Evolutionary conservation across 1,140 invertebrate genomes (phyloP).

Genomic region (Cherax quadricarinatus): DNA sequence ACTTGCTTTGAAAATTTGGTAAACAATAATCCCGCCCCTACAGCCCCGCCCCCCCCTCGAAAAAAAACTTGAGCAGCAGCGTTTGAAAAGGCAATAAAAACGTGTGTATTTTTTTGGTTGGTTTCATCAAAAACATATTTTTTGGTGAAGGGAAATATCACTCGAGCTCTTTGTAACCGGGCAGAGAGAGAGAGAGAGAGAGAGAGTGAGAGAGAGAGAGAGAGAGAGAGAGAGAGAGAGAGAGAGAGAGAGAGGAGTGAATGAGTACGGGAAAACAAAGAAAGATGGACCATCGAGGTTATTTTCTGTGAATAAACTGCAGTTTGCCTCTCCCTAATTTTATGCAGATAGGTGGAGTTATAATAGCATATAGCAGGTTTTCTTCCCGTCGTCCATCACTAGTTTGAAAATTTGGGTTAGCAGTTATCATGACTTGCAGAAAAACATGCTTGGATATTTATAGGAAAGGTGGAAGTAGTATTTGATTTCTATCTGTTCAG

Average conservation of each 20-base stretch:
- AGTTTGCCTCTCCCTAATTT: too few species aligned
- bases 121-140: constrained; percentile 13
- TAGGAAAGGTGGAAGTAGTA: too few species aligned
- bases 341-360: too few species aligned
- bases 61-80: not conserved
- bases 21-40: too few species aligned
- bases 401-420: too few species aligned
- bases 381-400: too few species aligned
- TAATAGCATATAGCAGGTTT: too few species aligned
- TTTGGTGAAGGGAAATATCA: constrained; percentile 1
- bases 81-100: constrained; percentile 16
- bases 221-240: not conserved
- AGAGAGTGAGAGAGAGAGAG: not conserved
- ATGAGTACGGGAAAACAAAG: not conserved
- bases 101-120: constrained; percentile 9
- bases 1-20: too few species aligned
- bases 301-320: too few species aligned
- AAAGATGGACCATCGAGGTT: not conserved
- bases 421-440: too few species aligned
- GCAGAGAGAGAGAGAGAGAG: not conserved
- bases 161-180: not conserved
- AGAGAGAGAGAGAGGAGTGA: not conserved
- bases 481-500: too few species aligned
- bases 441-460: too few species aligned
- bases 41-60: not conserved